phyloP scores from a whole-genome alignment of 2,113 vertebrate genomes.

The Carassius auratus region DNA sequence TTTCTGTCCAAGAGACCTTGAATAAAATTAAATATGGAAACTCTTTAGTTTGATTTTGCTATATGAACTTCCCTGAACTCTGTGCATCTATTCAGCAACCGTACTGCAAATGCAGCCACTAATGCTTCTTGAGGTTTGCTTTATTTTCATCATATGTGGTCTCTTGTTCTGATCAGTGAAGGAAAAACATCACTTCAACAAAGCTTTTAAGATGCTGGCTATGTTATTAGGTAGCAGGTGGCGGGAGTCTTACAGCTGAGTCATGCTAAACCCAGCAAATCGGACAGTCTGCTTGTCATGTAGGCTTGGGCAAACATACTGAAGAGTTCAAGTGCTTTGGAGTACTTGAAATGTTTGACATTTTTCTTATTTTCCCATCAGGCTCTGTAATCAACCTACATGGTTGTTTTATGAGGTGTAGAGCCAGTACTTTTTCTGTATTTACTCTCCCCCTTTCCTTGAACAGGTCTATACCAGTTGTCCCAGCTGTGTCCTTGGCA shows the following conservation, averaged over 20 bases:
- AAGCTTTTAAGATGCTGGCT: slow-evolving; percentile 4
- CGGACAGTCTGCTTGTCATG: background rate
- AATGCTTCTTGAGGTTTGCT: background rate
- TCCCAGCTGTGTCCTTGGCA: background rate
- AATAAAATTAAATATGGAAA: background rate
- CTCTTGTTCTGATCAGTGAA: background rate
- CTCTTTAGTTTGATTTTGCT: background rate
- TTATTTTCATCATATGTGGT: background rate
- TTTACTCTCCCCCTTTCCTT: background rate
- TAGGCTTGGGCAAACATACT: background rate
- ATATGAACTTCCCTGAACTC: background rate
- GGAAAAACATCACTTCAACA: slow-evolving; percentile 26
- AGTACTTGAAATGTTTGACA: background rate
- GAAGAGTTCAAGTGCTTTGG: slow-evolving; percentile 4
- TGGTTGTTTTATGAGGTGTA: slow-evolving; percentile 1
- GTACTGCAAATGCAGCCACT: background rate
- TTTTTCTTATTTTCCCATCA: background rate
- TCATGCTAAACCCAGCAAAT: slow-evolving; percentile 41
- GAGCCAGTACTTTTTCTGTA: background rate
- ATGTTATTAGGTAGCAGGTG: slow-evolving; percentile 38
- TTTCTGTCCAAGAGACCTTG: background rate
- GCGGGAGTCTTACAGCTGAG: slow-evolving; percentile 18
- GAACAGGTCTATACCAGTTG: background rate
- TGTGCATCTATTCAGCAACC: background rate
- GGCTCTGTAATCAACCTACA: background rate